These are phyloP conservation scores for Chironomus riparius DNA, from an alignment of 2,888 invertebrate genomes.

Conservation along the genomic window DNA sequence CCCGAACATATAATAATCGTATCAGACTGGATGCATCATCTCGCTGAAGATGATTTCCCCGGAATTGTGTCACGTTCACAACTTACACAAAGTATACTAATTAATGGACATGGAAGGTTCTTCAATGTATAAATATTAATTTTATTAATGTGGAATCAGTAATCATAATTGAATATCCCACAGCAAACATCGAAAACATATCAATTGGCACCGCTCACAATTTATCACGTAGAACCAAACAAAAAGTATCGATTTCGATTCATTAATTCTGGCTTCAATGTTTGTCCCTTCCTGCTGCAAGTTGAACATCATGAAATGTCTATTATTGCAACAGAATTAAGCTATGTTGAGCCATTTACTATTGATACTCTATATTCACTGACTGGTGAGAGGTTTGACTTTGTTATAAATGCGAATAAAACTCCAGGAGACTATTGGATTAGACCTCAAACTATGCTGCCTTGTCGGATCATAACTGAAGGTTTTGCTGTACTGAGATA, in stretches of 20 bases:
- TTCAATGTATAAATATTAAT: conserved; percentile 27
- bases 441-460: conserved; percentile 39
- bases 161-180: not conserved
- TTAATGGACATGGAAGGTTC: conserved; percentile 34
- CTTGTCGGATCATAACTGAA: conserved; percentile 31
- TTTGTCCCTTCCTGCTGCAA: conserved; percentile 26
- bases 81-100: conserved; percentile 33
- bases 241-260: conserved; percentile 15
- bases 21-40: conserved; percentile 43
- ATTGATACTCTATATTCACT: conserved; percentile 38
- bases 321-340: conserved; percentile 13
- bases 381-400: conserved; percentile 45
- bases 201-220: not conserved
- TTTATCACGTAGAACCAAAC: not conserved
- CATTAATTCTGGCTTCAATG: not conserved
- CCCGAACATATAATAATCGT: conserved; percentile 44
- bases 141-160: conserved; percentile 7
- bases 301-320: conserved; percentile 11
- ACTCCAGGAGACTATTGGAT: conserved; percentile 42
- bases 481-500: conserved; percentile 34
- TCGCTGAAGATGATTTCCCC: conserved; percentile 32
- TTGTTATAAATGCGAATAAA: conserved; percentile 40
- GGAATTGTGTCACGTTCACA: conserved; percentile 30
- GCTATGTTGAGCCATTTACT: not conserved
- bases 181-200: conserved; percentile 8